phyloP scores from a whole-genome alignment of 2,797 vertebrate genomes.

The Phataginus tricuspis region DNA sequence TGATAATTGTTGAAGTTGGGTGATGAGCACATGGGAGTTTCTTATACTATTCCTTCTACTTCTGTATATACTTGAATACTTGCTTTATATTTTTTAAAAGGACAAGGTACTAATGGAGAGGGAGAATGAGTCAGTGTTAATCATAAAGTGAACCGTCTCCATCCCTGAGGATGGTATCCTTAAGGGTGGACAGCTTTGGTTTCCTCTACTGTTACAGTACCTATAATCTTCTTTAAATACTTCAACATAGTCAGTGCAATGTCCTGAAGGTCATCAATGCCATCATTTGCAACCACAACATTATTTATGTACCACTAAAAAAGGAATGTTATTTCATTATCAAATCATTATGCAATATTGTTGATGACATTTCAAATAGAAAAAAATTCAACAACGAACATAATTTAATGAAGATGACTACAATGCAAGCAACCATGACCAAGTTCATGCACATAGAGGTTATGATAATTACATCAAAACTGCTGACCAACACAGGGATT shows the following conservation, averaged over 20 bases:
- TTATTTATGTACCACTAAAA: not conserved
- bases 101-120: not conserved
- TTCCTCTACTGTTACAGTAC: not conserved
- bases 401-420: not conserved
- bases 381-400: constrained; percentile 44
- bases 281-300: not conserved
- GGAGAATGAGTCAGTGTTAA: not conserved
- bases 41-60: not conserved
- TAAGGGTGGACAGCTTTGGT: not conserved
- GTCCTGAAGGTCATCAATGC: not conserved
- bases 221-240: not conserved
- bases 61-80: not conserved
- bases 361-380: constrained; percentile 41
- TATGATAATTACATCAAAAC: constrained; percentile 33
- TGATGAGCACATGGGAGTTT: not conserved
- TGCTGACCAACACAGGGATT: not conserved
- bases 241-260: not conserved
- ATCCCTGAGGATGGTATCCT: not conserved
- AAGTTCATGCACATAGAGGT: not conserved
- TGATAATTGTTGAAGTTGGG: not conserved
- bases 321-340: constrained; percentile 32
- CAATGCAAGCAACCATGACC: not conserved
- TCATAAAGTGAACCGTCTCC: not conserved
- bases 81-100: not conserved
- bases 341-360: constrained; percentile 41